Conservation (phyloP, 2,888 invertebrate species). For the Phragmatobia fuliginosa region DNA sequence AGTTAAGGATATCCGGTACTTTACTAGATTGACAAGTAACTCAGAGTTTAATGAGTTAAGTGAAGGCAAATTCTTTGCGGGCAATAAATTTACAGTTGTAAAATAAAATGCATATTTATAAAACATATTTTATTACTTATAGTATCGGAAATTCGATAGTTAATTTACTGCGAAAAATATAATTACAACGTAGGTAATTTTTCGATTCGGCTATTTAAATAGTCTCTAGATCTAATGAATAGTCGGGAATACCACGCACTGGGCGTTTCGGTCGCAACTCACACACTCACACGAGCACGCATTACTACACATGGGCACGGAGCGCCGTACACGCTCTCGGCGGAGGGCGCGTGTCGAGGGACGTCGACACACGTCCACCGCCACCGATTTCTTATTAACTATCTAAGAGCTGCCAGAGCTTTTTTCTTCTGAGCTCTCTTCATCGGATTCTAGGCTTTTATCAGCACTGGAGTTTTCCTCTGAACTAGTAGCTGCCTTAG, state of each 20-base stretch:
- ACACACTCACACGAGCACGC: conserved; percentile 58
- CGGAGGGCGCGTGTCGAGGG: conserved; percentile 84
- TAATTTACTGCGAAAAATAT: conserved; percentile 82
- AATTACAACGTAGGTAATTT: conserved; percentile 83
- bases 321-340: conserved; percentile 49
- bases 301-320: conserved; percentile 49
- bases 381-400: conserved; percentile 62
- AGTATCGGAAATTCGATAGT: conserved; percentile 85
- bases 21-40: neutral
- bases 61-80: neutral
- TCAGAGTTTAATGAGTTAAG: neutral
- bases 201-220: conserved; percentile 80
- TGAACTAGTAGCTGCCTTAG: conserved; percentile 12
- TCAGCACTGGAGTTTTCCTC: conserved; percentile 9
- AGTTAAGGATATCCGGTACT: neutral
- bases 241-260: conserved; percentile 66
- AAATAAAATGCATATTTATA: conserved; percentile 60
- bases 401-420: conserved; percentile 69
- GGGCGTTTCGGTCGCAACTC: conserved; percentile 57
- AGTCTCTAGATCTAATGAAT: conserved; percentile 82
- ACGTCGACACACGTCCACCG: conserved; percentile 84
- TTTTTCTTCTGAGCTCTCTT: conserved; percentile 63
- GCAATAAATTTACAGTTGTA: neutral
- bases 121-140: conserved; percentile 83
- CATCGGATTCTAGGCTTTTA: conserved; percentile 39